Percentiles rank a stretch among this genome's conserved stretches.
These are phyloP conservation scores for Colletes gigas DNA, from an alignment of 1,140 invertebrate species.

Conservation along the genomic window DNA sequence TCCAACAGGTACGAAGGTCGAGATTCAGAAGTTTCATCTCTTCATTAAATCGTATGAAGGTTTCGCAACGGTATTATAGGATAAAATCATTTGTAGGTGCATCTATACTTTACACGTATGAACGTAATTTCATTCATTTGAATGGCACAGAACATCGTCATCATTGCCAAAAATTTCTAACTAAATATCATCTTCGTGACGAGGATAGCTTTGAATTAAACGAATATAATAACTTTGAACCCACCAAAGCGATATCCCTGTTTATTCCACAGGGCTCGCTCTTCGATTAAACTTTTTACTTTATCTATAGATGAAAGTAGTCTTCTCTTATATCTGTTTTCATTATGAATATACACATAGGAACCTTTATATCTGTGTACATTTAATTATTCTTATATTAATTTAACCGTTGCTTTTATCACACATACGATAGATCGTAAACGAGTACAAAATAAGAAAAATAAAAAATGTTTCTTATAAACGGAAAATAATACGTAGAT, in stretches of 20 bases:
- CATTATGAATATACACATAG: slow-evolving; percentile 32
- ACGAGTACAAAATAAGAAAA: slow-evolving; percentile 17
- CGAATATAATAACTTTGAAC: background rate
- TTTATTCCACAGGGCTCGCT: background rate
- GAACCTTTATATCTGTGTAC: slow-evolving; percentile 38
- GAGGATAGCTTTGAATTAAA: background rate
- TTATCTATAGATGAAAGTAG: background rate
- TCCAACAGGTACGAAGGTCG: slow-evolving; percentile 36
- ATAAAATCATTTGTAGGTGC: background rate
- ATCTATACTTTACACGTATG: slow-evolving; percentile 24
- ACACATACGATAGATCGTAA: slow-evolving; percentile 7
- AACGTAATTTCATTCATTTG: background rate
- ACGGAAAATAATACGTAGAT: slow-evolving; percentile 37
- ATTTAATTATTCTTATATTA: slow-evolving; percentile 11
- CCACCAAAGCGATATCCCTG: background rate
- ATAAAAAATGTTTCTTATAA: slow-evolving; percentile 1
- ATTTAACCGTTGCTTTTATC: background rate
- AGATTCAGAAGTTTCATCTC: slow-evolving; percentile 21
- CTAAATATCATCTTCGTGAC: background rate
- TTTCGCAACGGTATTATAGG: slow-evolving; percentile 2
- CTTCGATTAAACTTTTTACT: background rate
- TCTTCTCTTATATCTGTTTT: background rate
- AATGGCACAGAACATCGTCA: background rate
- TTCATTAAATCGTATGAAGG: background rate
- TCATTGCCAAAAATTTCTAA: background rate